Conservation (phyloP, 1,140 invertebrate species). For the Asbolus verrucosus region DNA sequence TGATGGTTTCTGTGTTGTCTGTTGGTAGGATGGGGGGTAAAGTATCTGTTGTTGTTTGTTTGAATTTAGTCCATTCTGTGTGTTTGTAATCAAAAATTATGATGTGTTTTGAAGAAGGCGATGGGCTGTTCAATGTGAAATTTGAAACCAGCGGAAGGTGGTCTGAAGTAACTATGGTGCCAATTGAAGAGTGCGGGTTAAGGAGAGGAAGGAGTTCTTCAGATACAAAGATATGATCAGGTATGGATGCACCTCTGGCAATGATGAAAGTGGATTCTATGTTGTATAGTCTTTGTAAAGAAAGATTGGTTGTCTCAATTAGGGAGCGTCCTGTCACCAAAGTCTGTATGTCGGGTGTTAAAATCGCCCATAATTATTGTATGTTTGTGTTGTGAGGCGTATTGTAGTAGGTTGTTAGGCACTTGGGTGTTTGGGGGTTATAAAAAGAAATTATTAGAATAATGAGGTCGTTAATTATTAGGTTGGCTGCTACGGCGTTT, state of each 20-base stretch:
- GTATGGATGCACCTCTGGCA: background rate
- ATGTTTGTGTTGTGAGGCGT: background rate
- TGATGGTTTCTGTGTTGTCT: background rate
- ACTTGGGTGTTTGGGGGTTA: background rate
- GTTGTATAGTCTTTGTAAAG: background rate
- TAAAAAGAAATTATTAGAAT: background rate
- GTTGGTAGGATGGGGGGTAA: background rate
- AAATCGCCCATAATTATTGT: background rate
- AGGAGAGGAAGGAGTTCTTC: background rate
- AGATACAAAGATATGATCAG: slow-evolving; percentile 5
- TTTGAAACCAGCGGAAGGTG: background rate
- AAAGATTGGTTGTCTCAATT: too few species aligned
- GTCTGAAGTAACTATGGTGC: background rate
- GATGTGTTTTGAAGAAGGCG: background rate
- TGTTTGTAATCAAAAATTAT: background rate
- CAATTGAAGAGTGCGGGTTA: background rate
- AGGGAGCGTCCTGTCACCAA: too few species aligned
- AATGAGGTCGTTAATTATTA: background rate
- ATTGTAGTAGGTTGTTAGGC: background rate
- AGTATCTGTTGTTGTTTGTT: background rate
- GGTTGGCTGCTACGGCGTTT: background rate
- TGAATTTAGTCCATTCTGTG: background rate
- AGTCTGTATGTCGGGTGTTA: slow-evolving; percentile 2
- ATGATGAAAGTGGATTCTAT: background rate
- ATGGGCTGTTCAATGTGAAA: background rate